phyloP scores from a whole-genome alignment of 1,140 invertebrate species.

The Oreohelix idahoensis region DNA sequence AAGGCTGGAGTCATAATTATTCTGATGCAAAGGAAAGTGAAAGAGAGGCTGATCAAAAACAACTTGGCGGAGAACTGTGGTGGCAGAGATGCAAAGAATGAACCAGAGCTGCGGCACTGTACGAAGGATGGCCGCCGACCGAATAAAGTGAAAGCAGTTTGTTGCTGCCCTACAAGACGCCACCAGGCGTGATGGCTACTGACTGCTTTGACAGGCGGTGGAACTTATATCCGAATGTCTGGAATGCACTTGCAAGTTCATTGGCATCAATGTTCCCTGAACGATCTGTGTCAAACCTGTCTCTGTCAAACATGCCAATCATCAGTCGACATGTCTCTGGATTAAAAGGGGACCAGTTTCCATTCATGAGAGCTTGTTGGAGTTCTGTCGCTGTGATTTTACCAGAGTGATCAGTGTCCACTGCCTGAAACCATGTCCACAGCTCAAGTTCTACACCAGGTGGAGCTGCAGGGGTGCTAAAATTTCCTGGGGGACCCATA shows the following conservation, averaged over 20 bases:
- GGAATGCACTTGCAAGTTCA: slow-evolving; percentile 71
- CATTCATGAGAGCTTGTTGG: slow-evolving; percentile 70
- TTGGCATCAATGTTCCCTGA: slow-evolving; percentile 73
- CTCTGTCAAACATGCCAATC: slow-evolving; percentile 79
- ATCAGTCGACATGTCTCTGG: slow-evolving; percentile 76
- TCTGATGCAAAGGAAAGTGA: no score
- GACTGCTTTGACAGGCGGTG: no score
- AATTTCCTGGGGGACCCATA: not conserved
- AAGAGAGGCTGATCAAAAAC: no score
- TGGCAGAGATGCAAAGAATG: no score
- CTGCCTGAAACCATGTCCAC: slow-evolving; percentile 76
- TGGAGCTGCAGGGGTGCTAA: slow-evolving; percentile 46
- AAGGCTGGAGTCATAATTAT: no score
- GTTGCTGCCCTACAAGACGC: no score
- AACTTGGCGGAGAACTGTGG: no score
- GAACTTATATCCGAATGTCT: slow-evolving; percentile 72
- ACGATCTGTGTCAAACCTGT: slow-evolving; percentile 72
- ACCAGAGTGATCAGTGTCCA: slow-evolving; percentile 84
- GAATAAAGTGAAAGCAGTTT: no score
- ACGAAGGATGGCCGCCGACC: no score
- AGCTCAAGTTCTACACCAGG: slow-evolving; percentile 78
- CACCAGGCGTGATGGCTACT: no score
- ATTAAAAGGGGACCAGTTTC: slow-evolving; percentile 73
- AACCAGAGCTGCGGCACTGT: no score
- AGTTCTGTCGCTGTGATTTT: slow-evolving; percentile 70